phyloP scores from a whole-genome alignment of 2,888 invertebrate genomes.

The Drosophila fungiperda region DNA sequence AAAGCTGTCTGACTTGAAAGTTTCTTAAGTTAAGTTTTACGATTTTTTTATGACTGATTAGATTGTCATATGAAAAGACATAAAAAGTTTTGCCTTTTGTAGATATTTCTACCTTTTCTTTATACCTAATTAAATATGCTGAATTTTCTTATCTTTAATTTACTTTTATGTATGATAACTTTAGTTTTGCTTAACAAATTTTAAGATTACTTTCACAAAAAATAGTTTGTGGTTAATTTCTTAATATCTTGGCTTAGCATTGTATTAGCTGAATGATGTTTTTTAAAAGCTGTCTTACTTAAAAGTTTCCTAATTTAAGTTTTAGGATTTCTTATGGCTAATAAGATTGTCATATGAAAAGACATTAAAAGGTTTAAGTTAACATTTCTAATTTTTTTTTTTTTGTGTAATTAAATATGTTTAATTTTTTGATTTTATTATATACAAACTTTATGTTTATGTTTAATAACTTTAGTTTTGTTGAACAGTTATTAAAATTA shows the following conservation, averaged over 20 bases:
- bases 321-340: no score
- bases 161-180: neutral
- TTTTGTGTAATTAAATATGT: neutral
- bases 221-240: neutral
- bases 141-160: neutral
- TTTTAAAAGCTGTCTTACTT: no score
- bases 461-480: neutral
- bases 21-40: neutral
- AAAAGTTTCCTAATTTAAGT: no score
- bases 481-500: neutral
- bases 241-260: no score
- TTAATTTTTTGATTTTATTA: neutral
- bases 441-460: neutral
- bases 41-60: neutral
- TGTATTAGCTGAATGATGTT: no score
- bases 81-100: neutral
- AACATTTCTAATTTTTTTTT: neutral
- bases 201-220: neutral
- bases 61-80: neutral
- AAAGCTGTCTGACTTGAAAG: neutral
- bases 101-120: neutral
- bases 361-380: no score
- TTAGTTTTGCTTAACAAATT: slow-evolving; percentile 2
- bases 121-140: neutral
- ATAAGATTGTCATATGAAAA: no score